These are phyloP conservation scores for Hirundichthys speculiger DNA, from an alignment of 2,113 vertebrate genomes.

Conservation along the genomic window DNA sequence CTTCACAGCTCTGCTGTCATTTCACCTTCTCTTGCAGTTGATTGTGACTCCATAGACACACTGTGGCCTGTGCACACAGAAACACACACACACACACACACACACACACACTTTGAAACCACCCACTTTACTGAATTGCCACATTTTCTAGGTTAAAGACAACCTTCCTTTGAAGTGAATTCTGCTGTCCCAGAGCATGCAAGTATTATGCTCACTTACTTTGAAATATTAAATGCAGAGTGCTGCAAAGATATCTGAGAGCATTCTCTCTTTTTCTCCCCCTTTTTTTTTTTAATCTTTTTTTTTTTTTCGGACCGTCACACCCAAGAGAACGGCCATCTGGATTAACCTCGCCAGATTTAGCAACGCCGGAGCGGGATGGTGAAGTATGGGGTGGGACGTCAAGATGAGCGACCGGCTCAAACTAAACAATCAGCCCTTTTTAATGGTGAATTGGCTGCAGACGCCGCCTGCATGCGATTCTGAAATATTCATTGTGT, in stretches of 20 bases:
- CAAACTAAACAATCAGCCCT: slow-evolving; percentile 60
- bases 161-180: slow-evolving; percentile 62
- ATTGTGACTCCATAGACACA: slow-evolving; percentile 20
- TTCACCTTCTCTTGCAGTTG: slow-evolving; percentile 5
- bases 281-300: slow-evolving; percentile 30
- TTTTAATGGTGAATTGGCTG: slow-evolving; percentile 1
- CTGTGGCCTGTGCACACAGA: slow-evolving; percentile 3
- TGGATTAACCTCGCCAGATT: slow-evolving; percentile 57
- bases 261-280: slow-evolving; percentile 36
- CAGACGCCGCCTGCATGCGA: slow-evolving; percentile 4
- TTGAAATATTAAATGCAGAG: slow-evolving; percentile 67
- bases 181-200: slow-evolving; percentile 57
- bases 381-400: slow-evolving; percentile 37
- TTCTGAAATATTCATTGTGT: slow-evolving; percentile 58
- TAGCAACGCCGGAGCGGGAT: slow-evolving; percentile 47
- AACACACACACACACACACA: slow-evolving; percentile 2
- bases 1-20: not conserved
- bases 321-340: slow-evolving; percentile 46
- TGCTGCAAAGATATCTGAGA: slow-evolving; percentile 42
- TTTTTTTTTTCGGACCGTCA: slow-evolving; percentile 8
- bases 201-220: slow-evolving; percentile 62
- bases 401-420: slow-evolving; percentile 37
- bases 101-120: slow-evolving; percentile 37
- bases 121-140: slow-evolving; percentile 47
- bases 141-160: slow-evolving; percentile 66